Conservation (phyloP, 2,113 vertebrate species). For the Saimiri boliviensis region DNA sequence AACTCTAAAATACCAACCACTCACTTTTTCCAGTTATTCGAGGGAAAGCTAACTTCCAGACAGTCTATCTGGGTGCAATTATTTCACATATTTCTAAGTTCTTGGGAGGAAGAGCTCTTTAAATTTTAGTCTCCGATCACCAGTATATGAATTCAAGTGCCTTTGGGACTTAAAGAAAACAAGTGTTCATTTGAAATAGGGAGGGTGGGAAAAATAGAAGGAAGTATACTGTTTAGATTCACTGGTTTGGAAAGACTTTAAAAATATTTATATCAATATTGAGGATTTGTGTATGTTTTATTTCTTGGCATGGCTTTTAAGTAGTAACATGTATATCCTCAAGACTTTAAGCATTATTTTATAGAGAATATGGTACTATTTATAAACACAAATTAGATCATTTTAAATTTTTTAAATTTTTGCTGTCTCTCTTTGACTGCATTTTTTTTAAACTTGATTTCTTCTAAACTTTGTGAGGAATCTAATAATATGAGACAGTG, state of each 20-base stretch:
- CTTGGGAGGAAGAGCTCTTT: background rate
- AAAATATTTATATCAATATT: conserved; percentile 19
- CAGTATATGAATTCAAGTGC: background rate
- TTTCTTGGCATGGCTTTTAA: conserved; percentile 25
- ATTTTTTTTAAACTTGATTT: background rate
- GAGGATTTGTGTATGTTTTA: conserved; percentile 16
- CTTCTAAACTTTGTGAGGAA: background rate
- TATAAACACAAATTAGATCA: conserved; percentile 1
- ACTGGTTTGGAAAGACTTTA: conserved; percentile 15
- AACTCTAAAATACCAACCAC: background rate
- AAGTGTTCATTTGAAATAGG: background rate
- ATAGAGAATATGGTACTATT: background rate
- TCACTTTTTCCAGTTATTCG: background rate
- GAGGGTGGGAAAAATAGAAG: background rate
- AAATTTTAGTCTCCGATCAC: background rate
- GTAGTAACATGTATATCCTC: background rate
- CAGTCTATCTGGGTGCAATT: background rate
- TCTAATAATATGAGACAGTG: background rate
- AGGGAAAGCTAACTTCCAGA: conserved; percentile 1
- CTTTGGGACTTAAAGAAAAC: conserved; percentile 7
- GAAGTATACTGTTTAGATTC: conserved; percentile 1
- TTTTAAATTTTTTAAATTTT: background rate
- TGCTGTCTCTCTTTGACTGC: background rate
- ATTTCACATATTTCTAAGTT: conserved; percentile 27
- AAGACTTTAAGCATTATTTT: conserved; percentile 24